These are phyloP conservation scores for Aegotheles bennettii DNA, from an alignment of 2,113 vertebrate species.

Conservation along the genomic window DNA sequence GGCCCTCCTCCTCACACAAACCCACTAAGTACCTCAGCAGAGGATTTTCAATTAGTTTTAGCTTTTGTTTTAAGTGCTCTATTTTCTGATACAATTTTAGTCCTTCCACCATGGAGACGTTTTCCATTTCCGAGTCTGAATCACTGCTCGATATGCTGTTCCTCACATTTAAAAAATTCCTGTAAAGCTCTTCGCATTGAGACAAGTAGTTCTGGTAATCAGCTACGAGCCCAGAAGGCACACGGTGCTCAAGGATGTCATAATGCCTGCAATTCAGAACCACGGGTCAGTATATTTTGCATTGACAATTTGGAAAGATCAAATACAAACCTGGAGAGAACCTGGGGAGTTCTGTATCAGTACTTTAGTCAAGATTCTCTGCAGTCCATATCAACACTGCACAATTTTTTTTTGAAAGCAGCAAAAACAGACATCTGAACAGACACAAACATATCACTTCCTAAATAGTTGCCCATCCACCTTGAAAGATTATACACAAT, in stretches of 20 bases:
- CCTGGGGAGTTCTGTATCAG: background rate
- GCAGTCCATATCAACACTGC: background rate
- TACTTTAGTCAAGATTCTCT: background rate
- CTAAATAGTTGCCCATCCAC: background rate
- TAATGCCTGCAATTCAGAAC: constrained; percentile 80
- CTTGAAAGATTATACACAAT: background rate
- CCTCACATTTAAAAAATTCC: constrained; percentile 82
- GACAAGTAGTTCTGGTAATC: constrained; percentile 83
- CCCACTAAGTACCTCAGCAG: constrained; percentile 77
- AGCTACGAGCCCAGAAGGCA: constrained; percentile 84
- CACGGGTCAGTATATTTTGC: background rate
- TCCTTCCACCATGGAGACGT: constrained; percentile 92
- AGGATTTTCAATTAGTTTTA: constrained; percentile 93
- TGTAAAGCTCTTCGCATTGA: constrained; percentile 81
- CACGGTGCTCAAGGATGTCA: constrained; percentile 89
- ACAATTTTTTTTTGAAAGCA: background rate
- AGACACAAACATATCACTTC: background rate
- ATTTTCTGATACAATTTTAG: constrained; percentile 86
- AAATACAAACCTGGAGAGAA: background rate
- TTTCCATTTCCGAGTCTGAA: constrained; percentile 83
- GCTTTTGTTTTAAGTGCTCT: constrained; percentile 86
- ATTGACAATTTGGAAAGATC: background rate
- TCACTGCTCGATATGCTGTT: constrained; percentile 75
- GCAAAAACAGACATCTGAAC: background rate
- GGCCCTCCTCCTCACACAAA: background rate